Evolutionary conservation across 2,113 vertebrate species (phyloP).

Genomic region (Saguinus midas): DNA sequence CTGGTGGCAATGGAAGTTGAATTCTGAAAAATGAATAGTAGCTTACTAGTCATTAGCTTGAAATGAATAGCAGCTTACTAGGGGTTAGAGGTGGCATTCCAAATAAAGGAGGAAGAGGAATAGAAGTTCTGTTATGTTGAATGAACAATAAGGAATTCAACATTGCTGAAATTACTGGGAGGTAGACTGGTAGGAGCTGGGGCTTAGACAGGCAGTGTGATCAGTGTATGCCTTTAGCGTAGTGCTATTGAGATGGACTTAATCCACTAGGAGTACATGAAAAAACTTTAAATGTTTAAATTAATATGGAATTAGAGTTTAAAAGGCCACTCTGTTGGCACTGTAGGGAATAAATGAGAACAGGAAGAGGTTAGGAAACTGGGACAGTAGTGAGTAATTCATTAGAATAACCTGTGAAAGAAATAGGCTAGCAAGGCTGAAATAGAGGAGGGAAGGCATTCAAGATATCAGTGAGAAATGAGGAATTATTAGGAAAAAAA

Average conservation of each 20-base stretch:
- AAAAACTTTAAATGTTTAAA: background rate
- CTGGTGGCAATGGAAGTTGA: background rate
- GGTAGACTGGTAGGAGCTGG: background rate
- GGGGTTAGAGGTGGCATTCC: background rate
- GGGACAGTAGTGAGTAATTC: background rate
- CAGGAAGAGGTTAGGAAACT: background rate
- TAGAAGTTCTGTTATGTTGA: background rate
- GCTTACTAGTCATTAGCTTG: background rate
- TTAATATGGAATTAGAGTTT: background rate
- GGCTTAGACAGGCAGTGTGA: background rate
- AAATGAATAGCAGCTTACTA: background rate
- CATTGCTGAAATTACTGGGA: background rate
- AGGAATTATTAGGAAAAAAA: background rate
- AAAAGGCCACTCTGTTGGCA: background rate
- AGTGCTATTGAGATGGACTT: background rate
- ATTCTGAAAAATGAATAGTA: conserved; percentile 30
- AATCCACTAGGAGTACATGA: background rate
- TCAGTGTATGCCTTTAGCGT: background rate
- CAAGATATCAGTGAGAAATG: background rate
- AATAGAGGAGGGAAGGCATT: background rate
- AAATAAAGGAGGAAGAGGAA: background rate
- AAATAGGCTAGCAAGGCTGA: background rate
- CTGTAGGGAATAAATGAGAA: background rate
- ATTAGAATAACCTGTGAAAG: background rate
- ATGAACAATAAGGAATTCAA: background rate